phyloP scores from a whole-genome alignment of 2,797 vertebrate genomes.

The Acanthis flammea region DNA sequence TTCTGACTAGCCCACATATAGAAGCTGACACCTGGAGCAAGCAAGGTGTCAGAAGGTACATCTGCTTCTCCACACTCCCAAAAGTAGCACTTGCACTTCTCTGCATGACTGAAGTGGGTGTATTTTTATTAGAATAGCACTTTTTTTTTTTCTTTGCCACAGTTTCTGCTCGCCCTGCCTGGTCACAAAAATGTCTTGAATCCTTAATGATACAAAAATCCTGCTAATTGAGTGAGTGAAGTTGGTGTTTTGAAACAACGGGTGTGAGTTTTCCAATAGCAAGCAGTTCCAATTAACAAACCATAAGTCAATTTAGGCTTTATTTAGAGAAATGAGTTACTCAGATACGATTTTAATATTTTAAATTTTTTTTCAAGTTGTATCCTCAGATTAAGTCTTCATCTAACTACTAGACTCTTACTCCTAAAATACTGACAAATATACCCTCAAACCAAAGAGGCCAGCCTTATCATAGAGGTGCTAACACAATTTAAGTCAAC shows the following conservation, averaged over 20 bases:
- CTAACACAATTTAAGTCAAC: background rate
- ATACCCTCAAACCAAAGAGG: background rate
- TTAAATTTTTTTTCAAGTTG: fast-evolving
- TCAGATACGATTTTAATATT: background rate
- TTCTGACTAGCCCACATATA: background rate
- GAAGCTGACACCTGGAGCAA: background rate
- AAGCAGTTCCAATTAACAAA: background rate
- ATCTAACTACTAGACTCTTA: background rate
- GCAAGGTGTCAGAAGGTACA: background rate
- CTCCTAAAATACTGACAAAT: background rate
- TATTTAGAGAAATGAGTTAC: background rate
- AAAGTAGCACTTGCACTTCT: background rate
- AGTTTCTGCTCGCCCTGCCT: background rate
- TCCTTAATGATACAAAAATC: background rate
- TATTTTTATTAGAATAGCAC: background rate
- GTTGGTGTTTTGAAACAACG: background rate
- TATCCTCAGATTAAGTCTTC: background rate
- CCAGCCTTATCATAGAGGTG: background rate
- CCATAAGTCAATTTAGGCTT: background rate
- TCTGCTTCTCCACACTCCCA: background rate
- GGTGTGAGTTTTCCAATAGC: background rate
- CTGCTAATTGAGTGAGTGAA: background rate
- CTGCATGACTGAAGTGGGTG: background rate
- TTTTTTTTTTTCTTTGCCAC: background rate
- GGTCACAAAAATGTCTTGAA: background rate